phyloP scores from a whole-genome alignment of 2,113 vertebrate genomes.

The Aix galericulata region DNA sequence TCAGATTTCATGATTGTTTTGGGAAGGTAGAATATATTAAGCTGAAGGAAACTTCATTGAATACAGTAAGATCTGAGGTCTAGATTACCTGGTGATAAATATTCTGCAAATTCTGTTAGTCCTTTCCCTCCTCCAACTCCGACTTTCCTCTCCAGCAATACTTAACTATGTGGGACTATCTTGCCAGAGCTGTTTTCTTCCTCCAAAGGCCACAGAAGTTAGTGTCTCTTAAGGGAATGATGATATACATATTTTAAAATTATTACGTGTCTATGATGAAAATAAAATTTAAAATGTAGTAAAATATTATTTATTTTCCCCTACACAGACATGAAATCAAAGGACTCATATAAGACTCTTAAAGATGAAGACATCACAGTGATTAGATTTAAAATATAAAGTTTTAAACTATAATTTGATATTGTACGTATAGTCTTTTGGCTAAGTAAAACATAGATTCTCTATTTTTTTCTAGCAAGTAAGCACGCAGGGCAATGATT shows the following conservation, averaged over 20 bases:
- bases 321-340: neutral
- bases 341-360: neutral
- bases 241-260: neutral
- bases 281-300: neutral
- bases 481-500: neutral
- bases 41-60: neutral
- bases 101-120: neutral
- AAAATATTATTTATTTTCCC: neutral
- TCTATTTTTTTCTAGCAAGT: neutral
- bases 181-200: neutral
- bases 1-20: neutral
- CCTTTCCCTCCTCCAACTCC: neutral
- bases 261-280: neutral
- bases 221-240: neutral
- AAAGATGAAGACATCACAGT: neutral
- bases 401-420: neutral
- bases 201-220: neutral
- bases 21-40: neutral
- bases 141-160: neutral
- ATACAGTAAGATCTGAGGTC: neutral
- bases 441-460: neutral
- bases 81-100: neutral
- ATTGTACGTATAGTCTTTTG: neutral
- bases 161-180: fast-evolving
- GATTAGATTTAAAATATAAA: neutral